A percentile compares a stretch with the other conserved stretches of the same genome.
Conservation (phyloP, 2,888 invertebrate species). For the Dascillus cervinus region DNA sequence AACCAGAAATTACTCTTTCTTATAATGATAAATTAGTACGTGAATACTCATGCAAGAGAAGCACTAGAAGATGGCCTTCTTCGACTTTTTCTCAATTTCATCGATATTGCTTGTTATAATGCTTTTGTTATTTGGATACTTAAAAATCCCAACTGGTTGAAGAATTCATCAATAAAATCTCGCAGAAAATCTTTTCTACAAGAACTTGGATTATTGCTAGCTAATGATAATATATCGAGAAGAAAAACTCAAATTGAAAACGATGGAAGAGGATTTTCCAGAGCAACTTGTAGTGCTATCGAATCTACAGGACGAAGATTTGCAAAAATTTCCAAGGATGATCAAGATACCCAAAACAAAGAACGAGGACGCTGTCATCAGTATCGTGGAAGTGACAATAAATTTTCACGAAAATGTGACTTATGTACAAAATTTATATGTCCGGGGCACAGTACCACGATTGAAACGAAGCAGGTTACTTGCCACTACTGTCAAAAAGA, state of each 20-base stretch:
- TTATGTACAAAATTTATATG: conserved; percentile 2
- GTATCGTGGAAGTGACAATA: conserved; percentile 2
- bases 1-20: too few species aligned
- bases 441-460: conserved; percentile 1
- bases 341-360: conserved; percentile 2
- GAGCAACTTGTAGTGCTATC: conserved; percentile 2
- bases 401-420: conserved; percentile 2
- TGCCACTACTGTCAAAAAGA: background rate
- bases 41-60: too few species aligned
- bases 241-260: too few species aligned
- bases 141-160: too few species aligned
- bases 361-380: conserved; percentile 2
- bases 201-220: conserved; percentile 3
- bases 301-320: conserved; percentile 3
- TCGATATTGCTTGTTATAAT: too few species aligned
- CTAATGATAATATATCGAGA: conserved; percentile 3
- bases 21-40: too few species aligned
- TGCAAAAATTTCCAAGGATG: conserved; percentile 2
- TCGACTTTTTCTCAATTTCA: conserved; percentile 3
- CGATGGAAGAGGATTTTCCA: conserved; percentile 2
- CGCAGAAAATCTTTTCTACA: conserved; percentile 2
- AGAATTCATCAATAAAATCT: too few species aligned
- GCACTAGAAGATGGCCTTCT: too few species aligned
- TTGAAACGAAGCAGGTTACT: conserved; percentile 2
- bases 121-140: too few species aligned